phyloP scores from a whole-genome alignment of 2,113 vertebrate species.

The Neodontobutis hainanensis region DNA sequence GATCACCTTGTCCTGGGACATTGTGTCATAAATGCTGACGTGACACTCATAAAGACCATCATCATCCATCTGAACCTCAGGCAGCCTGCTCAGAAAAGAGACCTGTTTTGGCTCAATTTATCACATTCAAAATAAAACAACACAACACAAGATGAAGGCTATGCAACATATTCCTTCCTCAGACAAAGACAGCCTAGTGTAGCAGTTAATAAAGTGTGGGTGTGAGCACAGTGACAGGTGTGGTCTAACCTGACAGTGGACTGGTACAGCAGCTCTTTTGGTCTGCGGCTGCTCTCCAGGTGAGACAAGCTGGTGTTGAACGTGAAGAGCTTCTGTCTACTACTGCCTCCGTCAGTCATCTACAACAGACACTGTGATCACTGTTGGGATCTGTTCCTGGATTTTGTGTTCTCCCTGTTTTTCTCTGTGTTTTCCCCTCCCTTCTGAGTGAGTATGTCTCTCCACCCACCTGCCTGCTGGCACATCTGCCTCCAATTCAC shows the following conservation, averaged over 20 bases:
- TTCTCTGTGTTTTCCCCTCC: too few relatives aligned
- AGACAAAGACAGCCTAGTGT: too few relatives aligned
- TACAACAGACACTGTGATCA: conserved; percentile 38
- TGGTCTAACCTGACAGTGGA: conserved; percentile 86
- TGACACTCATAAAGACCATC: conserved; percentile 93
- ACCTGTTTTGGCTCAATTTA: conserved; percentile 12
- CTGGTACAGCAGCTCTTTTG: conserved; percentile 89
- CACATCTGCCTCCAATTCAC: too few relatives aligned
- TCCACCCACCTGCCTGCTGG: too few relatives aligned
- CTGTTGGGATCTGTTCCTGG: not conserved
- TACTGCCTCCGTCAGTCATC: conserved; percentile 87
- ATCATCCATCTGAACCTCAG: conserved; percentile 91
- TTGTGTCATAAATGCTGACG: conserved; percentile 89
- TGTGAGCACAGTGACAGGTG: too few relatives aligned
- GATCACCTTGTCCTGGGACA: conserved; percentile 87
- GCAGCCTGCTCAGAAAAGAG: conserved; percentile 77
- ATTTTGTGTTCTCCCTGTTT: not conserved
- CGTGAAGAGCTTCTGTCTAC: conserved; percentile 95
- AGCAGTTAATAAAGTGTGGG: too few relatives aligned
- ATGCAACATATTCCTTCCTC: too few relatives aligned
- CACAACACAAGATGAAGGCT: too few relatives aligned
- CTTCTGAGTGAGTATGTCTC: too few relatives aligned
- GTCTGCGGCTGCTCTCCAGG: conserved; percentile 86
- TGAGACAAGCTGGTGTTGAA: conserved; percentile 90
- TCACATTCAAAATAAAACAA: too few relatives aligned